Conservation (phyloP, 2,888 invertebrate species). For the Cerastis rubricosa region DNA sequence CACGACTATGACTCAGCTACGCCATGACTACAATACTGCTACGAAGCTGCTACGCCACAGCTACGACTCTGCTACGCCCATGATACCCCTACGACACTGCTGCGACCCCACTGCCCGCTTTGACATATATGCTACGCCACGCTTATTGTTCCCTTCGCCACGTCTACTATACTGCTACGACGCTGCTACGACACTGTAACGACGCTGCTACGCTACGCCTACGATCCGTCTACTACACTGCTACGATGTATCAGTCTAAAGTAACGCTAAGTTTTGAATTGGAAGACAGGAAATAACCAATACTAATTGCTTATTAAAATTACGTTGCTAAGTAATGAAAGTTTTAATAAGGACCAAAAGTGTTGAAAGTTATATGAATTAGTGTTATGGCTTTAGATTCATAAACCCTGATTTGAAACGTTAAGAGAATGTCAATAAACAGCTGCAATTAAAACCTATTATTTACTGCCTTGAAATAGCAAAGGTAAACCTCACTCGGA, state of each 20-base stretch:
- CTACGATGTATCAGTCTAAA: not conserved
- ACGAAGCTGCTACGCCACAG: not conserved
- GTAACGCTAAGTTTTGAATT: not conserved
- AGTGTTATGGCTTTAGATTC: not conserved
- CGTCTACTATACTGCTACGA: not conserved
- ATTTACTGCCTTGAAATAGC: constrained; percentile 21
- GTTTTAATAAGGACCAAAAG: not conserved
- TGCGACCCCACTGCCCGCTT: not conserved
- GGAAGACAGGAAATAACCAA: not conserved
- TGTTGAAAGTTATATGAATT: not conserved
- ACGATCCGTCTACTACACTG: not conserved
- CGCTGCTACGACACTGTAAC: not conserved
- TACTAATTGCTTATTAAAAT: not conserved
- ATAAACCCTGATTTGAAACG: not conserved
- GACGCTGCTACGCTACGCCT: not conserved
- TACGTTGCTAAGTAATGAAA: not conserved
- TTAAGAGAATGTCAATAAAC: not conserved
- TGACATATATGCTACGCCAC: not conserved
- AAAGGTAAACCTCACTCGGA: constrained; percentile 23
- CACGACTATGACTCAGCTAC: not conserved
- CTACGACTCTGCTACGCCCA: not conserved
- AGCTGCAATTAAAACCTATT: constrained; percentile 6
- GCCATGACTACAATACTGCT: not conserved
- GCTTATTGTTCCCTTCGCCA: not conserved
- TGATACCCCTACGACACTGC: not conserved